phyloP scores from a whole-genome alignment of 2,888 invertebrate species.

The Caenorhabditis zanzibari region DNA sequence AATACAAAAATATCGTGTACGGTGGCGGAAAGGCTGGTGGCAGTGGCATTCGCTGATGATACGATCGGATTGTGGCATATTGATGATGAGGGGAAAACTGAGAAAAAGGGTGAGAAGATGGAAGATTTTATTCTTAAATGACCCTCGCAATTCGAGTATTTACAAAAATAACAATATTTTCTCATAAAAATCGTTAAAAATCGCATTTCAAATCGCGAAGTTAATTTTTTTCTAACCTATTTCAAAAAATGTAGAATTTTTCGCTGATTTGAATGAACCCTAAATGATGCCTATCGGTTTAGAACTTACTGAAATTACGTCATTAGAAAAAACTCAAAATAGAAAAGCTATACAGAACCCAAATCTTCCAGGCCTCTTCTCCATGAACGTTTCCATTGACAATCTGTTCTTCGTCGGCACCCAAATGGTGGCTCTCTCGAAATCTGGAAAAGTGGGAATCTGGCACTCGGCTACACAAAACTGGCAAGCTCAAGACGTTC shows the following conservation, averaged over 20 bases:
- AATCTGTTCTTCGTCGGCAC: conserved; percentile 98
- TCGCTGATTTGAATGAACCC: no score
- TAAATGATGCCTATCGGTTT: no score
- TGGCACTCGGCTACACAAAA: conserved; percentile 99
- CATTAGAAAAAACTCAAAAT: no score
- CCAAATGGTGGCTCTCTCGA: conserved; percentile 95
- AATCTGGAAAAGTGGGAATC: conserved; percentile 96
- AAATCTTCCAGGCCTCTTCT: conserved; percentile 62
- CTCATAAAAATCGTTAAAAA: no score
- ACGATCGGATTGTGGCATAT: conserved; percentile 84
- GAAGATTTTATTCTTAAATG: no score
- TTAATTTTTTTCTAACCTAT: no score
- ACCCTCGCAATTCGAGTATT: no score
- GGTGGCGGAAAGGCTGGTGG: conserved; percentile 78
- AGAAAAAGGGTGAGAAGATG: conserved; percentile 60
- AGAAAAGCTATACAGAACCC: no score
- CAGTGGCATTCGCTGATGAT: conserved; percentile 77
- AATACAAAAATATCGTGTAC: conserved; percentile 86
- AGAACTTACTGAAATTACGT: no score
- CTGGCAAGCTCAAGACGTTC: conserved; percentile 93
- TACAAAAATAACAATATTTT: no score
- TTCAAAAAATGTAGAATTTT: no score
- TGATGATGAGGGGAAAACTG: conserved; percentile 87
- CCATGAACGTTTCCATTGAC: conserved; percentile 90
- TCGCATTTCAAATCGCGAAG: no score